A percentile compares a stretch with the other conserved stretches of the same genome.
Conservation (phyloP, 2,113 vertebrate species). For the Panthera tigris region DNA sequence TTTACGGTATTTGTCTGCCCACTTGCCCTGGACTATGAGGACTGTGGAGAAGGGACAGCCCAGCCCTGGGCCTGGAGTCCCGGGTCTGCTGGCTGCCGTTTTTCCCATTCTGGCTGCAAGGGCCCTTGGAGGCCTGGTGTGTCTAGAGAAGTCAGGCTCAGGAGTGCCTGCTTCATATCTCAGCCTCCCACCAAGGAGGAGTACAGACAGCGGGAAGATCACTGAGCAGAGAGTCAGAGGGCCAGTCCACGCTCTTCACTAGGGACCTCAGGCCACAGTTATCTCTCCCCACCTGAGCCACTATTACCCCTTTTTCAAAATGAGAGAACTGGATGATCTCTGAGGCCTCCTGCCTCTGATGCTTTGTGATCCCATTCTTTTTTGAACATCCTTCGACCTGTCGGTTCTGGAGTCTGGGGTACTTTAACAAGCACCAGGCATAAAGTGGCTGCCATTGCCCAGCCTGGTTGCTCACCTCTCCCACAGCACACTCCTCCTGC, state of each 20-base stretch:
- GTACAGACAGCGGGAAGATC: neutral
- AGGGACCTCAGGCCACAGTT: neutral
- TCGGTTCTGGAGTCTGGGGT: neutral
- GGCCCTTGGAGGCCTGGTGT: too few relatives aligned
- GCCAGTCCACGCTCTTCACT: neutral
- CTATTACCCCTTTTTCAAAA: neutral
- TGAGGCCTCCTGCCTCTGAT: neutral
- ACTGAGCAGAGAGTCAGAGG: neutral
- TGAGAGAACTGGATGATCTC: neutral
- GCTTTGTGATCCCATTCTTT: neutral
- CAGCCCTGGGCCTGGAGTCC: neutral
- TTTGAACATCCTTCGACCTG: neutral
- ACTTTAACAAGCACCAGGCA: neutral
- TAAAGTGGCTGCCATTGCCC: neutral
- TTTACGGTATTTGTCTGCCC: neutral
- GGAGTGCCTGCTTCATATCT: neutral
- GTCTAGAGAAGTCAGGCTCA: neutral
- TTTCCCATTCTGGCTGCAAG: neutral
- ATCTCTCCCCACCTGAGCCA: neutral
- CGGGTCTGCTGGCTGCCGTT: rapidly evolving
- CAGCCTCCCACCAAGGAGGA: neutral
- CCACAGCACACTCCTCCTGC: rapidly evolving
- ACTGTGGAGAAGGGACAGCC: neutral
- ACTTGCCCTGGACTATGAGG: neutral
- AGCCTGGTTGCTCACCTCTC: neutral